Percentiles rank a stretch among this genome's conserved stretches.
phyloP scores from a whole-genome alignment of 2,797 vertebrate genomes.

The Artibeus lituratus region DNA sequence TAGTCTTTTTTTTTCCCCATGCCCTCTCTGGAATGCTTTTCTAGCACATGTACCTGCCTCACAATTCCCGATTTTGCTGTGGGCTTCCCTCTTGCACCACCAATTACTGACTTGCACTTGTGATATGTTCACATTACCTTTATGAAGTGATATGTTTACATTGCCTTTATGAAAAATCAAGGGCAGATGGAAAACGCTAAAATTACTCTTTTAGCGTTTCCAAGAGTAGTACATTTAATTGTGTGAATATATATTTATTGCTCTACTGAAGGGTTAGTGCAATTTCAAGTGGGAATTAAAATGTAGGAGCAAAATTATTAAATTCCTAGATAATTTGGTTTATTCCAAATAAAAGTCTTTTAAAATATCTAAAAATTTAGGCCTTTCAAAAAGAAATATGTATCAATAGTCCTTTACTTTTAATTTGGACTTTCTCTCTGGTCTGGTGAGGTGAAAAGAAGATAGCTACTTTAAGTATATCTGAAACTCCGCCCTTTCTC shows the following conservation, averaged over 20 bases:
- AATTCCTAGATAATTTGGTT: neutral
- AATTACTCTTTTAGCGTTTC: neutral
- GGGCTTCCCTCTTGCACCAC: neutral
- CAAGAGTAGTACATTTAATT: neutral
- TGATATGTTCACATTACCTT: neutral
- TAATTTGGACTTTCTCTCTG: neutral
- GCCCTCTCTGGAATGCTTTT: neutral
- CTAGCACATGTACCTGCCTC: neutral
- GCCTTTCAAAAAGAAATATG: neutral
- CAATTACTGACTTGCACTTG: neutral
- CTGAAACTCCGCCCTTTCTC: neutral
- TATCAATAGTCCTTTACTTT: neutral
- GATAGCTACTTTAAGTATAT: neutral
- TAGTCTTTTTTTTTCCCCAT: neutral
- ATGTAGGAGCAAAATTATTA: neutral
- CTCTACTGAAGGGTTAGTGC: neutral
- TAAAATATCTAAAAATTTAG: neutral
- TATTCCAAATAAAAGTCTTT: neutral
- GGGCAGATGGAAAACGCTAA: neutral
- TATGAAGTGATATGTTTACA: neutral
- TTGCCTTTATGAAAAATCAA: neutral
- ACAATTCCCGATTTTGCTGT: neutral
- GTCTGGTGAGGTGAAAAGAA: neutral
- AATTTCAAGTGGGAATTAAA: neutral
- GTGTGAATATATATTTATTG: neutral